Conservation (phyloP, 2,797 vertebrate genomes). For the Smutsia temminckii region DNA sequence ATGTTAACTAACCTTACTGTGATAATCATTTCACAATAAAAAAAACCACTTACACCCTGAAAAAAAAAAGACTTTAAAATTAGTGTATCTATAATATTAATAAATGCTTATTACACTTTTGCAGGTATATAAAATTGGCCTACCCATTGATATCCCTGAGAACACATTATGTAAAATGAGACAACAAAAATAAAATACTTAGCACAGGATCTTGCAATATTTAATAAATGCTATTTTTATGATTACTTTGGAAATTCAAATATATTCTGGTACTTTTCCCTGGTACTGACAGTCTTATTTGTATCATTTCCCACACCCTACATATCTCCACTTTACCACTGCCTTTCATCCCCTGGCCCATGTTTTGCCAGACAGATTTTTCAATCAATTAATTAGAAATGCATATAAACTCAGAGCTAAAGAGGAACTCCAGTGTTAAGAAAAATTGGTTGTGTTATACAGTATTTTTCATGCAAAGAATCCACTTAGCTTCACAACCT, state of each 20-base stretch:
- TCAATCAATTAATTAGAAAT: background rate
- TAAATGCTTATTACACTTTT: background rate
- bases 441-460: background rate
- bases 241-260: background rate
- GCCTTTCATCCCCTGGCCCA: background rate
- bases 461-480: background rate
- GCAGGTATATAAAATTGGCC: background rate
- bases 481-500: background rate
- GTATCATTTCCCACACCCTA: background rate
- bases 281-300: background rate
- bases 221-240: background rate
- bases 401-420: background rate
- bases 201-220: background rate
- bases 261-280: background rate
- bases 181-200: constrained; percentile 24
- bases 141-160: background rate
- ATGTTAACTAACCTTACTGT: no score
- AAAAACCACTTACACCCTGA: no score
- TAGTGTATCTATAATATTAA: background rate
- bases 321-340: background rate
- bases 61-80: background rate
- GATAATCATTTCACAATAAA: no score
- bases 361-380: background rate
- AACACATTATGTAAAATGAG: background rate
- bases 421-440: background rate